Conservation (phyloP, 2,888 invertebrate genomes). For the Orchesellides sinensis region DNA sequence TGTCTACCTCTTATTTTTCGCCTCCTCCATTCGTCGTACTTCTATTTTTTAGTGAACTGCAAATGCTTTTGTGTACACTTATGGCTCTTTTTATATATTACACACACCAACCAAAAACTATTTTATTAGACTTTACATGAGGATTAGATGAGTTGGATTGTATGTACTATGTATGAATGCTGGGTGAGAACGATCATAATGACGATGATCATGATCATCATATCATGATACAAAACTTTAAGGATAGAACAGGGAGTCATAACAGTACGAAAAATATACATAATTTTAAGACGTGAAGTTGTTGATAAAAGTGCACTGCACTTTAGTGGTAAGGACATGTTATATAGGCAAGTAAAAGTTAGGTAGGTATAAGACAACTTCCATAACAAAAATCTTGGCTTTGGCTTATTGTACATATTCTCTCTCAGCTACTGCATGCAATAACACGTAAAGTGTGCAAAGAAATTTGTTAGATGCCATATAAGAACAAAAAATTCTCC, state of each 20-base stretch:
- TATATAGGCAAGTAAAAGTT: no score
- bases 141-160: conserved; percentile 21
- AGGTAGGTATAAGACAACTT: not conserved
- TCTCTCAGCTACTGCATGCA: no score
- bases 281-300: not conserved
- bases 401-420: no score
- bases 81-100: conserved; percentile 28
- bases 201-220: no score
- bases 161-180: no score
- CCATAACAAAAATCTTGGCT: conserved; percentile 23
- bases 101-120: no score
- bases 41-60: not conserved
- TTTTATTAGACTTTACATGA: conserved; percentile 55
- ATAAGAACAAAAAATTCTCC: not conserved
- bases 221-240: conserved; percentile 32
- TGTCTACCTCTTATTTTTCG: conserved; percentile 10
- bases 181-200: conserved; percentile 15
- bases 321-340: no score
- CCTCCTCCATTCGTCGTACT: not conserved
- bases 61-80: no score
- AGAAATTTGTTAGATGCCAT: not conserved
- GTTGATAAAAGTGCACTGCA: not conserved
- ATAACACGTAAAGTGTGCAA: no score
- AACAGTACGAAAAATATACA: not conserved
- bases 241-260: conserved; percentile 45